Evolutionary conservation across 2,888 invertebrate genomes (phyloP).

Genomic region (Myathropa florea): DNA sequence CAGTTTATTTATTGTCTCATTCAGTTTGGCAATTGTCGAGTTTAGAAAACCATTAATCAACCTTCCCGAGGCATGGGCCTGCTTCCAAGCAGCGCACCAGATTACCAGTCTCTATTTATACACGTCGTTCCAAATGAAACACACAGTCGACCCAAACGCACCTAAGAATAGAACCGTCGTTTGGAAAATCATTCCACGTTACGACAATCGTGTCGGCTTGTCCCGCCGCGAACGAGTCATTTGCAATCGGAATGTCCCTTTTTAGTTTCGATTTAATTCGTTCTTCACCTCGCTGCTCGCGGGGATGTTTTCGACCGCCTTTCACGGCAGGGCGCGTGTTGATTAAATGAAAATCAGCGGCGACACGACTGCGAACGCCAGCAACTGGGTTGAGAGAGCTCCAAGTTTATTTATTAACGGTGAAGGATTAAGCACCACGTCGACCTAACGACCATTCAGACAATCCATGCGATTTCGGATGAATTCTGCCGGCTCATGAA

Average conservation of each 20-base stretch:
- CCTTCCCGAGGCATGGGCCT: background rate
- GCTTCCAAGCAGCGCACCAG: background rate
- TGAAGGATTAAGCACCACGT: slow-evolving; percentile 4
- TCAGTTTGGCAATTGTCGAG: background rate
- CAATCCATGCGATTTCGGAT: background rate
- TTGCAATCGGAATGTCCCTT: slow-evolving; percentile 15
- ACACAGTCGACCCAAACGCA: background rate
- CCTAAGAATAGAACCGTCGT: slow-evolving; percentile 37
- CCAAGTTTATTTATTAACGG: slow-evolving; percentile 33
- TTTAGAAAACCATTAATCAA: background rate
- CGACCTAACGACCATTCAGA: background rate
- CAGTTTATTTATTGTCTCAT: background rate
- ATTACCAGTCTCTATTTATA: slow-evolving; percentile 16
- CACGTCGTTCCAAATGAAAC: slow-evolving; percentile 23
- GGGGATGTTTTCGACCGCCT: background rate
- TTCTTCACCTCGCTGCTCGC: background rate
- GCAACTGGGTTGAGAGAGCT: background rate
- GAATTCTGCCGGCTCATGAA: slow-evolving; percentile 6
- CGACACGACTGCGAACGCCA: background rate
- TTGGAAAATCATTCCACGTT: slow-evolving; percentile 46
- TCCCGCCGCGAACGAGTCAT: slow-evolving; percentile 14
- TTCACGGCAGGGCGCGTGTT: slow-evolving; percentile 25
- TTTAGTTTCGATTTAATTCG: background rate
- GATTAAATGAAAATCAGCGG: slow-evolving; percentile 38
- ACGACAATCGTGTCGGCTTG: slow-evolving; percentile 27